Evolutionary conservation across 2,888 invertebrate species (phyloP).

Genomic region (Troilus luridus): DNA sequence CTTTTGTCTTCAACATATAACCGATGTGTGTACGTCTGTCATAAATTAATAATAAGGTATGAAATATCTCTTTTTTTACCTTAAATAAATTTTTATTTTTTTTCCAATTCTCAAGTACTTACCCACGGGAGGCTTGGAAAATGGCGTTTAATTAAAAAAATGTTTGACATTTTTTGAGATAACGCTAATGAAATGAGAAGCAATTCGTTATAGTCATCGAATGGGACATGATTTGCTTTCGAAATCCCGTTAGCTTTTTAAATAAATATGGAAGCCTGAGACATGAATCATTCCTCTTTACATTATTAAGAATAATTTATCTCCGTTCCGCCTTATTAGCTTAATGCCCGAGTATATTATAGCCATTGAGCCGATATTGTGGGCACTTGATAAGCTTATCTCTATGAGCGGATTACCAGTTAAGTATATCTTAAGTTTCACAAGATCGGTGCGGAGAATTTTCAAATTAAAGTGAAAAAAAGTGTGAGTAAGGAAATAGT

Average conservation of each 20-base stretch:
- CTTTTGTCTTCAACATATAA: too few relatives aligned
- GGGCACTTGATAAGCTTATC: not conserved
- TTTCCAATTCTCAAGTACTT: too few relatives aligned
- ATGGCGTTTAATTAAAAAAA: too few relatives aligned
- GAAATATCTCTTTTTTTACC: too few relatives aligned
- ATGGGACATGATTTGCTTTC: not conserved
- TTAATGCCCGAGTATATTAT: not conserved
- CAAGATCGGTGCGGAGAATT: not conserved
- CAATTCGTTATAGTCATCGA: not conserved
- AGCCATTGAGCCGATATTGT: too few relatives aligned
- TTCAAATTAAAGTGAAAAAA: not conserved
- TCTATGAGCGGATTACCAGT: not conserved
- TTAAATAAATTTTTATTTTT: too few relatives aligned
- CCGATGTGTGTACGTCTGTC: too few relatives aligned
- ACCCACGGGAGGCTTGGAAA: too few relatives aligned
- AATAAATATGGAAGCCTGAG: not conserved
- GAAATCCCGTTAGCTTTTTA: not conserved
- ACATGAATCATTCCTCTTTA: not conserved
- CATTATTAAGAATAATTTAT: not conserved
- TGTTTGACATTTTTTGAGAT: not conserved
- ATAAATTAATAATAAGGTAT: too few relatives aligned
- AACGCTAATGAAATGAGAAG: not conserved
- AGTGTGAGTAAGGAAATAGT: not conserved
- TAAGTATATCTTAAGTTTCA: not conserved
- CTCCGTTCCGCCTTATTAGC: not conserved